Evolutionary conservation across 2,113 vertebrate genomes (phyloP).

Genomic region (Oenanthe oenanthe): DNA sequence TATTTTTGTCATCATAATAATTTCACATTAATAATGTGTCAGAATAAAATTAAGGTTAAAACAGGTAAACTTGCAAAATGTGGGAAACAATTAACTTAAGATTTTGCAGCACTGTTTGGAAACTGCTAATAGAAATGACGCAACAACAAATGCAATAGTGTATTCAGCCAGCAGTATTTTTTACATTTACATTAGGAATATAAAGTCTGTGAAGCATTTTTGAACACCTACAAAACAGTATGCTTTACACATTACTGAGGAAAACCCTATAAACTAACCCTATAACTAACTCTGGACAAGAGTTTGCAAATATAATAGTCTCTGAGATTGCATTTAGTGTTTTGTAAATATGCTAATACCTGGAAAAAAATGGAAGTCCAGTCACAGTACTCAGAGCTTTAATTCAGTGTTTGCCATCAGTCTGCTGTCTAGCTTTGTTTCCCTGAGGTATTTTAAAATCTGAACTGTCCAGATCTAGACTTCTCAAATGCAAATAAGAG

Average conservation of each 20-base stretch:
- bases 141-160: not conserved
- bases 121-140: not conserved
- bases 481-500: not conserved
- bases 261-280: not conserved
- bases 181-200: not conserved
- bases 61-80: not conserved
- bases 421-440: not conserved
- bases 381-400: not conserved
- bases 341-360: not conserved
- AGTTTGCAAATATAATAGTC: not conserved
- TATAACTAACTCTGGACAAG: not conserved
- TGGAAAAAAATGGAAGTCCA: not conserved
- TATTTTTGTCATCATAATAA: not conserved
- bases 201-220: not conserved
- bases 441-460: not conserved
- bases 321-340: not conserved
- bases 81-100: not conserved
- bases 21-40: not conserved
- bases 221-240: not conserved
- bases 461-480: not conserved
- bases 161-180: not conserved
- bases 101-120: not conserved
- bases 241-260: not conserved
- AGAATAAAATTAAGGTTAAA: not conserved
- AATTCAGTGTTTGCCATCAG: not conserved